Base-by-base conservation (phyloP, 2,797 vertebrate genomes). In the Karalla daura region DNA sequence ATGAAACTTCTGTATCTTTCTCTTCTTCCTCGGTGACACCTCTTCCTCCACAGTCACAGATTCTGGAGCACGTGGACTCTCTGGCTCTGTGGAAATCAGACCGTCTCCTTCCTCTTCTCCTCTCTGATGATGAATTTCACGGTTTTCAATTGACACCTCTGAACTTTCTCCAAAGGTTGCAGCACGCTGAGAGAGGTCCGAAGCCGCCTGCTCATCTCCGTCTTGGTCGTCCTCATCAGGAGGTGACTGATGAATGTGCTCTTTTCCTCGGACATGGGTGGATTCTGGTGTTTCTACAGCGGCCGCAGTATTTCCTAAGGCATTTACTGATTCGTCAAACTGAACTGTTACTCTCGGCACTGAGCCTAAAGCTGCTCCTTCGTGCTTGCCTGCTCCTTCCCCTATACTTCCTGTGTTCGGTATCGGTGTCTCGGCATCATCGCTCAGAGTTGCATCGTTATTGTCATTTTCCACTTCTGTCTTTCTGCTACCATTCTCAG, bases 361-460 rank as follows among this genome's bases (percentile, higher is more conserved):
- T 3, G 12, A 52, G 36, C 1, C n/a, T n/a, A n/a, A n/a, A n/a
- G 1, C 4, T 10, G 4, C 20, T 30, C 20, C 33, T 10, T 43
- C 56, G 25, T 41, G 25, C 17, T 30, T 32, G 14, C 0, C 35
- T 53, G 30, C 5, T 50, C 21, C 44, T 52, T 47, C 5, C 27
- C 56, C 73, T 67, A 76, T 63, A 47, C 41, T 61, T 21, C 66
- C 74, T 12, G 62, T 72, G 24, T 61, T 81, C 35, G 70, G 60
- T 13, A 5, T 72, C 9, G 2, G 37, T 2, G 11, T 18, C 5
- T 36, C 30, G 1, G 9, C 43, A 11, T 35, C 39, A 24, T 56
- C 17, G 10, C 27, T 27, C 8, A 5, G 14, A 47, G 50, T 17
- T 41, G 63, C 28, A 0, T 54, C 44, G 0, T 1, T 0, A 0